Evolutionary conservation across 2,797 vertebrate genomes (phyloP).

Genomic region (Phalloptychus januarius): DNA sequence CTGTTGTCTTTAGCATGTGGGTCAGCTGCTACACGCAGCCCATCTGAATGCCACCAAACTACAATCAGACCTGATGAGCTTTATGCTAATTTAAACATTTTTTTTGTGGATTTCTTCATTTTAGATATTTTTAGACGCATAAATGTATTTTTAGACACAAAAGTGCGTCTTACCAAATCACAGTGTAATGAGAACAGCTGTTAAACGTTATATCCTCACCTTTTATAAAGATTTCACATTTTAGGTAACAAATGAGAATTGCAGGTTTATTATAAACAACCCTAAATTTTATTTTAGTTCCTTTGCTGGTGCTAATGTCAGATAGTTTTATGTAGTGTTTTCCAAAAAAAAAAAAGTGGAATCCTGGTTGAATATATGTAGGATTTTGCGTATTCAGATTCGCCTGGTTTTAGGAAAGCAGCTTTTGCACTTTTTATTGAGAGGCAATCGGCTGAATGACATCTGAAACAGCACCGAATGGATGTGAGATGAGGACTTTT

Average conservation of each 20-base stretch:
- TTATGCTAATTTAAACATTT: conserved; percentile 5
- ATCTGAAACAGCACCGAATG: not conserved
- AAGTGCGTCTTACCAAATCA: not conserved
- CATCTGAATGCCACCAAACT: conserved; percentile 54
- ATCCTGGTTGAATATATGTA: not conserved
- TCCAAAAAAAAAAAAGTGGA: not conserved
- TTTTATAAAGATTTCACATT: not conserved
- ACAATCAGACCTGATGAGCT: conserved; percentile 47
- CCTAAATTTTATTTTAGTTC: not conserved
- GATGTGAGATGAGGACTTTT: not conserved
- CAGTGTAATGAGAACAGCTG: not conserved
- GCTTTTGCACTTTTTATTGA: not conserved
- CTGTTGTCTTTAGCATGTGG: conserved; percentile 44
- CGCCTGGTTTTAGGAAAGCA: not conserved
- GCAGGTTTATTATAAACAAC: not conserved
- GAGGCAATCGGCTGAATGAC: not conserved
- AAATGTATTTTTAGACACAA: too few species aligned
- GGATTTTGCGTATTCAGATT: not conserved
- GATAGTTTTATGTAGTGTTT: not conserved
- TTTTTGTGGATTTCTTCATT: conserved; percentile 14
- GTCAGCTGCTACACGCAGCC: conserved; percentile 44
- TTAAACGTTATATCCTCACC: not conserved
- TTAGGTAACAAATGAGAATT: not conserved
- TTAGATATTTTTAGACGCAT: not conserved
- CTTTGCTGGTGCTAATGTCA: not conserved